These are phyloP conservation scores for Amphiprion ocellaris DNA, from an alignment of 2,113 vertebrate species.

Conservation along the genomic window DNA sequence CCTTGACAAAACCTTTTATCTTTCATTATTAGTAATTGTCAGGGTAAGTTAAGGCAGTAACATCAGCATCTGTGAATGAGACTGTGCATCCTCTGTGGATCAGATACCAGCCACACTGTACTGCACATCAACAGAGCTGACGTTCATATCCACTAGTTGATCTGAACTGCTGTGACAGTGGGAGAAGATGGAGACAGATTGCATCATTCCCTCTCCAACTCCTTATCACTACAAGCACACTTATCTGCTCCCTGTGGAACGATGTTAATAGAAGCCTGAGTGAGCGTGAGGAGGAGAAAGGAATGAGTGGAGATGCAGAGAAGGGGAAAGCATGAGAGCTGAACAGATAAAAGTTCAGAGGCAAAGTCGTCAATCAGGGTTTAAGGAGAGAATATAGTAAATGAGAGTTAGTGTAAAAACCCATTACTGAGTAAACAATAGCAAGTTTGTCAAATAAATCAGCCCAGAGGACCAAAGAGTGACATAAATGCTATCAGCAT, in stretches of 20 bases:
- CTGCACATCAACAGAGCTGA: conserved; percentile 45
- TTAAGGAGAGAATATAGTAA: conserved; percentile 8
- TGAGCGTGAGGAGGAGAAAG: conserved; percentile 34
- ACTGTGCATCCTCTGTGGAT: conserved; percentile 26
- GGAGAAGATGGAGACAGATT: conserved; percentile 70
- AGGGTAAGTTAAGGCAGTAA: background rate
- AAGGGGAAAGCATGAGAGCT: conserved; percentile 11
- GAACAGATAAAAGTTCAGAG: conserved; percentile 32
- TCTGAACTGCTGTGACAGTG: conserved; percentile 56
- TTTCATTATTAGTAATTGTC: conserved; percentile 15
- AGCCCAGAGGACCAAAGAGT: too few relatives aligned
- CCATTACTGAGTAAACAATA: background rate
- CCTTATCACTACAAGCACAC: conserved; percentile 65
- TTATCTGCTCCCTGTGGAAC: conserved; percentile 58
- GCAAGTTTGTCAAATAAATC: background rate
- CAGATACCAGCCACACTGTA: conserved; percentile 37
- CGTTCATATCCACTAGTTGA: conserved; percentile 43
- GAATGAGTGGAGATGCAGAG: conserved; percentile 33
- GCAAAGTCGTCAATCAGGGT: conserved; percentile 43
- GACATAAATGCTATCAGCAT: too few relatives aligned
- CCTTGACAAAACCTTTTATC: conserved; percentile 4
- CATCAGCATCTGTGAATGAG: conserved; percentile 22
- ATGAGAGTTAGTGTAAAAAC: background rate
- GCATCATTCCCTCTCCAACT: conserved; percentile 47
- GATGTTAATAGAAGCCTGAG: conserved; percentile 48